Evolutionary conservation across 2,888 invertebrate genomes (phyloP).

Genomic region (Lutraria lutraria): DNA sequence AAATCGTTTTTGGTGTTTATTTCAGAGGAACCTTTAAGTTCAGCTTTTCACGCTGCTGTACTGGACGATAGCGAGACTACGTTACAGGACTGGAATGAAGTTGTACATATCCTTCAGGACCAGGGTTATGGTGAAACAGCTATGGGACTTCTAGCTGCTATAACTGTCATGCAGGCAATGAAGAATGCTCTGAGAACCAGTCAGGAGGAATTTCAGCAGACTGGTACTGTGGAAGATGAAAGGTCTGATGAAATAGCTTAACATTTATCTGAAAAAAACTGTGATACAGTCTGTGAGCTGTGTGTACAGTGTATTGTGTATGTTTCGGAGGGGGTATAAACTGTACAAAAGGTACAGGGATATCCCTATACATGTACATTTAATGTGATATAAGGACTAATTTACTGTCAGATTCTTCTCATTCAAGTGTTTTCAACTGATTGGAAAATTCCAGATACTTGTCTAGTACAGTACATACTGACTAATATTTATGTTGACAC

Average conservation of each 20-base stretch:
- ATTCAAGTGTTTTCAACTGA: too few species aligned
- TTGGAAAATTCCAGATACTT: too few species aligned
- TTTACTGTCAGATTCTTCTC: too few species aligned
- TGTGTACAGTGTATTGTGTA: too few species aligned
- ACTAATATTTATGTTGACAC: too few species aligned
- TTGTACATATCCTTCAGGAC: conserved; percentile 77
- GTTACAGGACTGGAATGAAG: conserved; percentile 77
- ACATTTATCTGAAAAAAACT: too few species aligned
- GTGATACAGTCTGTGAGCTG: too few species aligned
- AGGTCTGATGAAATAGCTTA: conserved; percentile 23
- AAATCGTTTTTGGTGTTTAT: not conserved
- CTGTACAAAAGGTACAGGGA: too few species aligned
- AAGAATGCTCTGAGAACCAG: conserved; percentile 73
- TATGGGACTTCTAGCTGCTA: conserved; percentile 78
- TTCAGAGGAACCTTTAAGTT: conserved; percentile 69
- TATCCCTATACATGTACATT: too few species aligned
- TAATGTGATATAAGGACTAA: too few species aligned
- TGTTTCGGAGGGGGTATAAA: too few species aligned
- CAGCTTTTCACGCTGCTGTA: conserved; percentile 77
- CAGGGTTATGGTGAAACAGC: conserved; percentile 79
- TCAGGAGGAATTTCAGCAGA: conserved; percentile 49
- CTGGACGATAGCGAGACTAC: conserved; percentile 79
- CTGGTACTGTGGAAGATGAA: conserved; percentile 20
- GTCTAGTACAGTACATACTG: too few species aligned
- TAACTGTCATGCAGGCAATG: conserved; percentile 77